Evolutionary conservation across 2,797 vertebrate species (phyloP), one percentile per base, ranked within the genome.

Genomic region (Loris lydekkerianus): DNA sequence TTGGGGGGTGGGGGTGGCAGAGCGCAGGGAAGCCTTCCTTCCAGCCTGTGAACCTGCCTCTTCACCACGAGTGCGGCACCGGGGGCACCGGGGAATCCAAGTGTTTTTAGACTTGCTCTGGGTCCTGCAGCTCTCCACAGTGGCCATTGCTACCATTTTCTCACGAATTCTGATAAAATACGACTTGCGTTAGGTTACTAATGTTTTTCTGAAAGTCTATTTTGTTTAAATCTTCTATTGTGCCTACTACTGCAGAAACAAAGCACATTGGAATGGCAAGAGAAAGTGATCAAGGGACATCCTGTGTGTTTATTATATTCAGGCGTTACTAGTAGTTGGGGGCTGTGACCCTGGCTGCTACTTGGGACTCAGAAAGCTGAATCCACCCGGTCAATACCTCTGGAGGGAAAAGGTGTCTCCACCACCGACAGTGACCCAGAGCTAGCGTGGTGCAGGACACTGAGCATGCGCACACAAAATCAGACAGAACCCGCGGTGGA

Each of bases 131-230:
- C 80, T 49, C 20, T 25, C 11, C 29, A n/a, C 53, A 80, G 34
- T 67, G 93, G 88, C 14, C 27, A 3, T 29, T 34, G 6, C 72
- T 60, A 29, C 7, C 20, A 4, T 76, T 77, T 88, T 65, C 14
- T 96, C 69, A 73, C 61, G 88, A 73, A 65, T 78, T 70, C 75
- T 56, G 69, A 78, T 60, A 60, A 94, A 96, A 69, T 27, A 56
- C 14, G 8, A n/a, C 9, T 18, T 0, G 0, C 40, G 7, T 43
- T 53, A 69, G 75, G 73, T 81, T 73, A 23, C n/a, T 49, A 10
- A 20, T n/a, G 13, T 18, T 29, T 77, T 61, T 80, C n/a, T 0
- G 1, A 49, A 75, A 78, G 34, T 67, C 20, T 37, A 7, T 86
- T 69, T 63, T 43, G 56, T 21, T 40, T 56, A 72, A 65, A 76